Evolutionary conservation across 2,888 invertebrate species (phyloP).

Genomic region (Graphium colonna): DNA sequence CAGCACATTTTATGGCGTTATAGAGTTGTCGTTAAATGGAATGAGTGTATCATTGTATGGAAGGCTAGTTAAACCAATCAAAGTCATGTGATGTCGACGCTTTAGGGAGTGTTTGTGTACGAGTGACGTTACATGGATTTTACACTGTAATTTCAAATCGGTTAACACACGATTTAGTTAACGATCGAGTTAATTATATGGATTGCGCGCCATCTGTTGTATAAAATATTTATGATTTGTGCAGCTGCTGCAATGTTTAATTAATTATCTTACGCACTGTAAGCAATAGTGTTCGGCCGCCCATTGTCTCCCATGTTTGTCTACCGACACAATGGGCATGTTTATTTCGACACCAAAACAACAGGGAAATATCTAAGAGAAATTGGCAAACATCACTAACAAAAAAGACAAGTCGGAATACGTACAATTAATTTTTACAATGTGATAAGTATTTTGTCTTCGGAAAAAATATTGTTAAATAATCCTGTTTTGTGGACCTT

Average conservation of each 20-base stretch:
- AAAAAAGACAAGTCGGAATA: neutral
- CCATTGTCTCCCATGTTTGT: conserved; percentile 28
- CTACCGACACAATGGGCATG: conserved; percentile 13
- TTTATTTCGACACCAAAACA: conserved; percentile 9
- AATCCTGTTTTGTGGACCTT: too few relatives aligned
- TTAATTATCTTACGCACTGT: conserved; percentile 7
- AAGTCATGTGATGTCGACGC: too few relatives aligned
- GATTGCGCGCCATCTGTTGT: neutral
- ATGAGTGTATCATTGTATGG: too few relatives aligned
- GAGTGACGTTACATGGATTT: too few relatives aligned
- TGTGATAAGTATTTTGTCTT: too few relatives aligned
- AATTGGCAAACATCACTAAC: conserved; percentile 1
- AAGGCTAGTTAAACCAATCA: too few relatives aligned
- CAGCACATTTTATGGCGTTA: too few relatives aligned
- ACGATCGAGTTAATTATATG: neutral
- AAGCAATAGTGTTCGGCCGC: conserved; percentile 11
- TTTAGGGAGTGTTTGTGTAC: too few relatives aligned
- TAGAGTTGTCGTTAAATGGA: too few relatives aligned
- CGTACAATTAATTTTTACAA: too few relatives aligned
- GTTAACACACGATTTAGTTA: neutral
- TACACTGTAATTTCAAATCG: neutral
- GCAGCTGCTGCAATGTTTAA: neutral
- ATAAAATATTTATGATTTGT: conserved; percentile 4
- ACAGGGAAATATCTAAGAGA: conserved; percentile 17
- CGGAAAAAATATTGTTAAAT: too few relatives aligned